Evolutionary conservation across 2,888 invertebrate species (phyloP).

Genomic region (Mamestra brassicae): DNA sequence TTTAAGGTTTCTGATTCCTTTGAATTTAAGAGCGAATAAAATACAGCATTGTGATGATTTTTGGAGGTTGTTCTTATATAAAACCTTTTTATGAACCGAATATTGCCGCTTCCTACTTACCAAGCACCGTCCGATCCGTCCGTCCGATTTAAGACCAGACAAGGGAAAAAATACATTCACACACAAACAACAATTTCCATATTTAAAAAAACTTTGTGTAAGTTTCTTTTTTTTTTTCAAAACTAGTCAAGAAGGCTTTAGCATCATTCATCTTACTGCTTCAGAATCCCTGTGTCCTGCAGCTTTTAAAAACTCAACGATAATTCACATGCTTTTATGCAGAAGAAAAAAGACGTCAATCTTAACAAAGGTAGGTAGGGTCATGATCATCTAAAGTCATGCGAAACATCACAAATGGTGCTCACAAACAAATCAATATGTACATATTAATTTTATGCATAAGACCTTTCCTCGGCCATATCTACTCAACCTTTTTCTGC

Average conservation of each 20-base stretch:
- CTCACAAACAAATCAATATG: constrained; percentile 21
- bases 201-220: too few relatives aligned
- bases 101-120: background rate
- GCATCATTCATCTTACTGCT: background rate
- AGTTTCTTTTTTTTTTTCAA: background rate
- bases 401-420: constrained; percentile 12
- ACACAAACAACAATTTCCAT: too few relatives aligned
- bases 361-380: too few relatives aligned
- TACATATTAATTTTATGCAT: background rate
- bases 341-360: background rate
- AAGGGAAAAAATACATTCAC: background rate
- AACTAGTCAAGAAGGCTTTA: background rate
- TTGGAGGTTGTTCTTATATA: background rate
- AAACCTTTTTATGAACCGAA: background rate
- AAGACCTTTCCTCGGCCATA: background rate
- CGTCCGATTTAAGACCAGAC: background rate
- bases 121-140: background rate
- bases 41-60: background rate
- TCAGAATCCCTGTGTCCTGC: too few relatives aligned
- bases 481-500: too few relatives aligned
- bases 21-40: background rate
- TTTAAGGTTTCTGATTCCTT: constrained; percentile 5
- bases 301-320: background rate
- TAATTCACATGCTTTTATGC: background rate
- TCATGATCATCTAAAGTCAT: background rate